Evolutionary conservation across 2,888 invertebrate species (phyloP).

Genomic region (Liopterus haemorrhoidalis): DNA sequence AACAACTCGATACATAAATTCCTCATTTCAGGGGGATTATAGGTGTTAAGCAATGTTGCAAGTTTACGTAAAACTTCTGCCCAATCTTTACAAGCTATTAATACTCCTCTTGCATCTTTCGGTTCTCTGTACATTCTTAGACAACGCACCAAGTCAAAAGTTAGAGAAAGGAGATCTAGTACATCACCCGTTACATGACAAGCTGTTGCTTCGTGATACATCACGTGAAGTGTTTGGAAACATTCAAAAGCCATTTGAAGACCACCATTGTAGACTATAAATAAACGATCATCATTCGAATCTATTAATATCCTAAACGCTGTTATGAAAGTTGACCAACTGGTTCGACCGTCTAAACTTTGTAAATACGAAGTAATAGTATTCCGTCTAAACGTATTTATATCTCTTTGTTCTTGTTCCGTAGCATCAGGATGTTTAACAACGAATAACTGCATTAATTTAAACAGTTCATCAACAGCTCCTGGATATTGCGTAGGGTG

Average conservation of each 20-base stretch:
- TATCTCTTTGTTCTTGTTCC: conserved; percentile 72
- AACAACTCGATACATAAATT: conserved; percentile 71
- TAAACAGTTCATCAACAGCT: conserved; percentile 88
- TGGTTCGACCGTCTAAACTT: conserved; percentile 82
- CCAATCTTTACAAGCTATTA: conserved; percentile 76
- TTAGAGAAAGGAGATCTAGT: conserved; percentile 73
- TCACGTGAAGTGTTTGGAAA: conserved; percentile 83
- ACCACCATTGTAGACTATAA: conserved; percentile 86
- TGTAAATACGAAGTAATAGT: conserved; percentile 85
- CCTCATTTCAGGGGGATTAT: conserved; percentile 79
- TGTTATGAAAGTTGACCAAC: conserved; percentile 90
- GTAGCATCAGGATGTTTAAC: conserved; percentile 73
- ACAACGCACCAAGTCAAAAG: conserved; percentile 66
- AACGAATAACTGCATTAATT: conserved; percentile 83
- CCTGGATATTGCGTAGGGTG: conserved; percentile 88
- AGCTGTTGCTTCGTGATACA: conserved; percentile 90
- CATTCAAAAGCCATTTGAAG: conserved; percentile 78
- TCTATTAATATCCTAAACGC: conserved; percentile 85
- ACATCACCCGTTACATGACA: conserved; percentile 80
- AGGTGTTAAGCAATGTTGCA: conserved; percentile 81
- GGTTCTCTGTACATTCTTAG: conserved; percentile 61
- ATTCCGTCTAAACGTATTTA: conserved; percentile 76
- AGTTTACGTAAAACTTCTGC: conserved; percentile 81
- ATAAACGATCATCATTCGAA: conserved; percentile 80
- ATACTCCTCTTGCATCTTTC: conserved; percentile 60